Conservation (phyloP, 2,113 vertebrate genomes). For the Ciconia stormi region DNA sequence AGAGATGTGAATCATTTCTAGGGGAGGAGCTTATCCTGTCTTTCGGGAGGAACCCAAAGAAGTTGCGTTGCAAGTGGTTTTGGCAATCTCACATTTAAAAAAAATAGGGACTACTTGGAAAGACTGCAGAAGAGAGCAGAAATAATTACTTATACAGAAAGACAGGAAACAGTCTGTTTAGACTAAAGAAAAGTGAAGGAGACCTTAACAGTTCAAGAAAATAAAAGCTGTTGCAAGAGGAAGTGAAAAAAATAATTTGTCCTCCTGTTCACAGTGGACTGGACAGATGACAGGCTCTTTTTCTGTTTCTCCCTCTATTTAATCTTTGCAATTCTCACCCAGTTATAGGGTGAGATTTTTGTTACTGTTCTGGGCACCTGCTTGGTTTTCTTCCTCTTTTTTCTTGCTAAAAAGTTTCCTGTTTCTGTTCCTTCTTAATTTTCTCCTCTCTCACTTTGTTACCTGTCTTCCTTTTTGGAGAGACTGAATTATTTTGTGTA, state of each 20-base stretch:
- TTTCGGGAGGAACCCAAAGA: neutral
- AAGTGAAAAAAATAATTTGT: neutral
- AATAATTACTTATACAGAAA: neutral
- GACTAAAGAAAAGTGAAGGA: neutral
- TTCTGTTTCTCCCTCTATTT: neutral
- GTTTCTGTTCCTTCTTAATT: neutral
- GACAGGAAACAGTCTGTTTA: neutral
- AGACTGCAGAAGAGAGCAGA: neutral
- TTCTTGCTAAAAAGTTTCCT: neutral
- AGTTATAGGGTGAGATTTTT: neutral
- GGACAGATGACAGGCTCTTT: neutral
- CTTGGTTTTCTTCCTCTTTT: neutral
- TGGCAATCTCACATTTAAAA: neutral
- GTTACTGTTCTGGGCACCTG: neutral
- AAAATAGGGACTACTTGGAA: neutral
- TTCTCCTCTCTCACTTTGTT: neutral
- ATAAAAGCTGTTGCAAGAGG: neutral
- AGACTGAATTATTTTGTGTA: neutral
- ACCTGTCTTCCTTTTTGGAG: neutral
- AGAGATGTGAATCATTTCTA: neutral
- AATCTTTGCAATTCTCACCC: neutral
- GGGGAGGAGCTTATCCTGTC: neutral
- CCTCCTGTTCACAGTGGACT: neutral
- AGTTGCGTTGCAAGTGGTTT: neutral
- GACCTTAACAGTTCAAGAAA: neutral